Conservation (phyloP, 1,140 invertebrate genomes). For the Sinella curviseta region DNA sequence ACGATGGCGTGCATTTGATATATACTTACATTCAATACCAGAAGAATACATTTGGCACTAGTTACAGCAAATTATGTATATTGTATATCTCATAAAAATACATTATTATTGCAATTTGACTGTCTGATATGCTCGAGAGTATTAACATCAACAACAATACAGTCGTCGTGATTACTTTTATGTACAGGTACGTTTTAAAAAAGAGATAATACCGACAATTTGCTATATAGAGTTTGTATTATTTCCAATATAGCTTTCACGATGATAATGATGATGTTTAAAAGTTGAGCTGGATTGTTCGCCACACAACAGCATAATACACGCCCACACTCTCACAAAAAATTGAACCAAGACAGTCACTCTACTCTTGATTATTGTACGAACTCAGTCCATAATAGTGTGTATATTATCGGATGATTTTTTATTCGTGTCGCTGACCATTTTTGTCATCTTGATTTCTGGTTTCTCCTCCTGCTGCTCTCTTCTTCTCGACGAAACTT, state of each 20-base stretch:
- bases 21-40: too few relatives aligned
- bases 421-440: conserved; percentile 17
- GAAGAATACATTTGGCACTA: too few relatives aligned
- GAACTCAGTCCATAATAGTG: neutral
- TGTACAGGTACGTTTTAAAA: neutral
- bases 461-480: conserved; percentile 6
- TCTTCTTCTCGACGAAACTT: neutral
- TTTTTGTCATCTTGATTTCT: conserved; percentile 25
- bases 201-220: neutral
- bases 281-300: conserved; percentile 1
- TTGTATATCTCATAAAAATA: too few relatives aligned
- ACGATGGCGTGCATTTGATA: too few relatives aligned
- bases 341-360: neutral
- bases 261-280: neutral
- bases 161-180: neutral
- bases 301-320: neutral
- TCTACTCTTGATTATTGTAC: neutral
- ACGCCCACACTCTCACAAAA: neutral
- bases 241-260: neutral
- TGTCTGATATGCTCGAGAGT: neutral
- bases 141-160: neutral
- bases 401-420: neutral
- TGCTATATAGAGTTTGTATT: neutral
- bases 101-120: neutral
- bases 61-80: too few relatives aligned